Conservation (phyloP, 2,113 vertebrate species). For the Oryzias melastigma region DNA sequence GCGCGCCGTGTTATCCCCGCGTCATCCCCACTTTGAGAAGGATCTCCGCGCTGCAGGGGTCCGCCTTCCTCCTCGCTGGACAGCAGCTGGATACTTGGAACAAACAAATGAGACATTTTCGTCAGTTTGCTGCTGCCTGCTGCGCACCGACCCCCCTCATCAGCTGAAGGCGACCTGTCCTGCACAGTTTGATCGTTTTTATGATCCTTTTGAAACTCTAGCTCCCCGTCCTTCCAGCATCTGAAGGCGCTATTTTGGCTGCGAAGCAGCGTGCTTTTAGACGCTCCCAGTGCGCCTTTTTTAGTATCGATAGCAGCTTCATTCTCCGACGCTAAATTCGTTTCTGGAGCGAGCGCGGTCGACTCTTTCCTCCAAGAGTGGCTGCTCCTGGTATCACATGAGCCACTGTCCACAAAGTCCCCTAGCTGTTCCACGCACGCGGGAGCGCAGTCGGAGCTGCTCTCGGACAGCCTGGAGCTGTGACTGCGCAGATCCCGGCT, state of each 20-base stretch:
- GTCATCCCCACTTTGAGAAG: conserved; percentile 14
- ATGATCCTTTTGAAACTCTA: conserved; percentile 80
- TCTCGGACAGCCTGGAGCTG: conserved; percentile 81
- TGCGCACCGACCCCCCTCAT: conserved; percentile 20
- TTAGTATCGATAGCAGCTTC: conserved; percentile 82
- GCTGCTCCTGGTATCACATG: conserved; percentile 78
- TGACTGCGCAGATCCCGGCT: conserved; percentile 76
- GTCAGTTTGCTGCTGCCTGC: conserved; percentile 73
- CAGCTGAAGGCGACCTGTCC: conserved; percentile 31
- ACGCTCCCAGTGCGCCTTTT: conserved; percentile 83
- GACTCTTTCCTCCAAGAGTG: conserved; percentile 62
- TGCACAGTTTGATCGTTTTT: conserved; percentile 62
- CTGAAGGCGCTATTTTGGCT: conserved; percentile 97
- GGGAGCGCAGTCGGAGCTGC: conserved; percentile 78
- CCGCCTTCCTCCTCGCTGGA: conserved; percentile 71
- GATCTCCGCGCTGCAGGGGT: conserved; percentile 40
- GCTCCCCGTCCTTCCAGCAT: conserved; percentile 90
- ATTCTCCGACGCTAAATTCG: conserved; percentile 55
- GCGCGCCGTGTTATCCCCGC: conserved; percentile 29
- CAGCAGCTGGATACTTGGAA: conserved; percentile 86
- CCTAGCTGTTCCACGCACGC: conserved; percentile 72
- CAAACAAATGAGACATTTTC: conserved; percentile 93
- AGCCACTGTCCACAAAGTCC: conserved; percentile 70
- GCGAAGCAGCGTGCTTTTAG: conserved; percentile 85
- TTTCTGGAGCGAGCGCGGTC: conserved; percentile 42